Evolutionary conservation across 2,888 invertebrate species (phyloP).

Genomic region (Tribolium freemani): DNA sequence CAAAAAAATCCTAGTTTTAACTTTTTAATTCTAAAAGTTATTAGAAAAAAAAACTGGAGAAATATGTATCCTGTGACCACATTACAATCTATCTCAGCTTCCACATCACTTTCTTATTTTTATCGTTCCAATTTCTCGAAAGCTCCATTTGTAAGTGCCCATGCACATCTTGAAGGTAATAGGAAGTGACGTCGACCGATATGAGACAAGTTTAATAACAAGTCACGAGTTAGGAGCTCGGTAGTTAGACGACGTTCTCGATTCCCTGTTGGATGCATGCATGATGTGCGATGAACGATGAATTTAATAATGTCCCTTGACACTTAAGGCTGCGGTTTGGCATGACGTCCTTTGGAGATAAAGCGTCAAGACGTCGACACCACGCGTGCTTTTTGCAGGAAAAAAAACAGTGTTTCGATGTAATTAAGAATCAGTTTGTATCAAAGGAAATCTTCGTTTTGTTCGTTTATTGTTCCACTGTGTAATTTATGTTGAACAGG

Average conservation of each 20-base stretch:
- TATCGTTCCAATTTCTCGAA: background rate
- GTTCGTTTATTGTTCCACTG: constrained; percentile 16
- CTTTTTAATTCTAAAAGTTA: background rate
- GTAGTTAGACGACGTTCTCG: constrained; percentile 30
- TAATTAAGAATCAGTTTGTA: constrained; percentile 40
- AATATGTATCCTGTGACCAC: too few relatives aligned
- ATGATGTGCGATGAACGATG: constrained; percentile 42
- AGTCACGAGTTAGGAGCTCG: constrained; percentile 32
- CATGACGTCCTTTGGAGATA: constrained; percentile 14
- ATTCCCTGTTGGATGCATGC: constrained; percentile 32
- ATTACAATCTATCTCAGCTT: background rate
- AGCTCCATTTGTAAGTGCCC: background rate
- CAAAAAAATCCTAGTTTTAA: background rate
- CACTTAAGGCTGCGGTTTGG: constrained; percentile 28
- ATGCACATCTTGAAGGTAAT: background rate
- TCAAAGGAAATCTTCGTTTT: constrained; percentile 16
- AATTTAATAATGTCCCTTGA: constrained; percentile 41
- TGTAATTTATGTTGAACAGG: constrained; percentile 41
- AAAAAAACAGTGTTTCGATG: background rate
- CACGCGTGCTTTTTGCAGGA: background rate
- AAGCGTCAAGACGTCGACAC: constrained; percentile 22
- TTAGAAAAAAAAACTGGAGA: too few relatives aligned
- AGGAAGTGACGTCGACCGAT: constrained; percentile 22
- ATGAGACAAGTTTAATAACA: constrained; percentile 40
- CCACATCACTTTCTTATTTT: background rate